Conservation (phyloP, 2,888 invertebrate species). For the Ophion costatus region DNA sequence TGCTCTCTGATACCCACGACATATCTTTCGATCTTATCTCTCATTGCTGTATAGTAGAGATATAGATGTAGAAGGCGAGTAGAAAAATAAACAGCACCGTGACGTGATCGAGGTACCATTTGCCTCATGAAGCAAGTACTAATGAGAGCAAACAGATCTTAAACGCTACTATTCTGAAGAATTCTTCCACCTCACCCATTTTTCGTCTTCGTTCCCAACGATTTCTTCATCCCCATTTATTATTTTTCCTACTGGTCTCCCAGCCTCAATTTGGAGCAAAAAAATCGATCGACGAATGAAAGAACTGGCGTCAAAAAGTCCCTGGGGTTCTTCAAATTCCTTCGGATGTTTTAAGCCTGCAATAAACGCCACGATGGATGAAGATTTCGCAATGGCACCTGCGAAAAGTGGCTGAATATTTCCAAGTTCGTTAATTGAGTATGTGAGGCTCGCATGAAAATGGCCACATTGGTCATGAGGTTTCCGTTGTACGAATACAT, state of each 20-base stretch:
- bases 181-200: neutral
- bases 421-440: neutral
- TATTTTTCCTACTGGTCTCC: neutral
- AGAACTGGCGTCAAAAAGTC: conserved; percentile 13
- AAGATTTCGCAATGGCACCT: neutral
- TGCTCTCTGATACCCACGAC: conserved; percentile 76
- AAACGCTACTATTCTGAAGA: neutral
- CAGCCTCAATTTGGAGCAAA: too few species aligned
- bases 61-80: conserved; percentile 12
- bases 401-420: neutral
- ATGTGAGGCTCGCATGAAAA: neutral
- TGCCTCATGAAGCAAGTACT: conserved; percentile 9
- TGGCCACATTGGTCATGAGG: neutral
- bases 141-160: conserved; percentile 26
- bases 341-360: too few species aligned
- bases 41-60: conserved; percentile 46
- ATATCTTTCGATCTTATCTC: conserved; percentile 78
- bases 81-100: conserved; percentile 9
- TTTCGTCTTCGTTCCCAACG: too few species aligned
- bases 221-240: neutral
- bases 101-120: conserved; percentile 35
- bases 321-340: neutral
- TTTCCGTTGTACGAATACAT: neutral
- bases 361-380: too few species aligned
- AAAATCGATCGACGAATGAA: too few species aligned